Base-by-base conservation (phyloP, 2,113 vertebrate species). In the Lota lota region DNA sequence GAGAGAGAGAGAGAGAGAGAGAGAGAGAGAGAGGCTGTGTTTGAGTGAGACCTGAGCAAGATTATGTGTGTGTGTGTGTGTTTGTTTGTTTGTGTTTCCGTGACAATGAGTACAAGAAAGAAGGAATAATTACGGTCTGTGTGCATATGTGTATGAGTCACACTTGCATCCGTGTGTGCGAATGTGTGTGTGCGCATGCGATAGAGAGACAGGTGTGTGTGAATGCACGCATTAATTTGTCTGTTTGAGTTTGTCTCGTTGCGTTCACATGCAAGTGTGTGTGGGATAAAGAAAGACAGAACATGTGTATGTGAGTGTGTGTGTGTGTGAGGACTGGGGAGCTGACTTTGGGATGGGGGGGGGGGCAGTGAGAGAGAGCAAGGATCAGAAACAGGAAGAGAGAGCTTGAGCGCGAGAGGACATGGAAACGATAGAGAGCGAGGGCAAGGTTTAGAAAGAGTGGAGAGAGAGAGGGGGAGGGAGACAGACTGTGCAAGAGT, bases 61-160 rank as follows among this genome's bases (percentile, higher is more conserved):
- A 3, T 28, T 3, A 4, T 60, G 20, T 60, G 20, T 22, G 20
- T 60, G 20, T 60, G 36, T 63, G 58, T 75, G 62, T 18, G 7
- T 20, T 61, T 5, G 84, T 82, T 79, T 80, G 74, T 68, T 79
- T 75, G 67, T 12, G 58, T n/a, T 47, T 47, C 40, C 12, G 40
- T 14, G 40, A 47, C 7, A 10, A 2, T 12, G 40, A 47, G 40
- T 47, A 47, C 4, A 47, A 47, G 12, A 14, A 47, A 10, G 40
- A 47, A 47, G 40, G 12, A 47, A 47, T 47, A 47, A 7, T 11
- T n/a, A n/a, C n/a, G n/a, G n/a, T n/a, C n/a, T n/a, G n/a, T n/a
- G n/a, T n/a, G n/a, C n/a, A n/a, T n/a, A 6, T 47, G 40, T 47
- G 8, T 47, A 10, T 47, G 40, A 47, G 40, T 47, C 40, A 47